Percentiles rank a stretch among this genome's conserved stretches.
phyloP scores from a whole-genome alignment of 2,888 invertebrate genomes.

The Silvanus unidentatus region DNA sequence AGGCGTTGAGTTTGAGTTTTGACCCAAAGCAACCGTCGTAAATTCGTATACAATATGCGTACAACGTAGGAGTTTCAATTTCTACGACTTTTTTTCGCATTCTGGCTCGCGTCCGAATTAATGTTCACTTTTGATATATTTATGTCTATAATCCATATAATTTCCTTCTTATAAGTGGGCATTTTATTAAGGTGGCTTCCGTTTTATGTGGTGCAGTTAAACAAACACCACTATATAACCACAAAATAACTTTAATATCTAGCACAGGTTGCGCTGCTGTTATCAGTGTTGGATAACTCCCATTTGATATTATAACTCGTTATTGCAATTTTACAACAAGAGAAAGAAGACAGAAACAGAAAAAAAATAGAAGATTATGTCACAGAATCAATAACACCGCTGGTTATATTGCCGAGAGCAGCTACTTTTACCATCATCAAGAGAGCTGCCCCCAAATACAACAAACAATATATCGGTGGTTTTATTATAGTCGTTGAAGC shows the following conservation, averaged over 20 bases:
- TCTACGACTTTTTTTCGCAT: too few species aligned
- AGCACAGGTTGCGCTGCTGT: slow-evolving; percentile 1
- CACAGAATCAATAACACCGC: slow-evolving; percentile 2
- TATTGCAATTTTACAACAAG: slow-evolving; percentile 2
- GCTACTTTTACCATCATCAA: slow-evolving; percentile 3
- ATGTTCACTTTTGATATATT: slow-evolving; percentile 7
- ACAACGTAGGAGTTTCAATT: too few species aligned
- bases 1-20: too few species aligned
- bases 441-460: neutral
- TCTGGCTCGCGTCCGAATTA: neutral
- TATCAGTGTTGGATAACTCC: slow-evolving; percentile 1
- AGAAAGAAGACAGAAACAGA: too few species aligned
- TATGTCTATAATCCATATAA: slow-evolving; percentile 7
- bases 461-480: slow-evolving; percentile 4
- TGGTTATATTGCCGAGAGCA: neutral
- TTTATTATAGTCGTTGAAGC: slow-evolving; percentile 20
- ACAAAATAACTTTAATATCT: slow-evolving; percentile 5
- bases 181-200: slow-evolving; percentile 9
- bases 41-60: too few species aligned
- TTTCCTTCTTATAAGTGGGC: slow-evolving; percentile 7
- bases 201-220: slow-evolving; percentile 4
- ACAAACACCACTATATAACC: slow-evolving; percentile 4
- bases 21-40: too few species aligned
- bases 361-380: neutral
- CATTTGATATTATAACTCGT: slow-evolving; percentile 5